Conservation (phyloP, 2,113 vertebrate genomes). For the Ascaphus truei region DNA sequence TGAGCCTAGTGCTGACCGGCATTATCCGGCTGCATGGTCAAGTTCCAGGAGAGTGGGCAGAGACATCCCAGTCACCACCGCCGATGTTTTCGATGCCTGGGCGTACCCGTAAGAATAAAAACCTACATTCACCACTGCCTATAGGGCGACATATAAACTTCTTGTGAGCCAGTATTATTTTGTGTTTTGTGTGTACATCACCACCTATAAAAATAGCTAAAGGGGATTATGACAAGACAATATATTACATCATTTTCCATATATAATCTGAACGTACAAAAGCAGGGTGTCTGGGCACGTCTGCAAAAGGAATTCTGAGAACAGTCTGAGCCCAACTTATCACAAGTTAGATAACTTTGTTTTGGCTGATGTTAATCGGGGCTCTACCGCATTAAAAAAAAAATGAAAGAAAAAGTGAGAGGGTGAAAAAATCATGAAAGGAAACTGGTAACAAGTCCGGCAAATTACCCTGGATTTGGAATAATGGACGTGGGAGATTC, state of each 20-base stretch:
- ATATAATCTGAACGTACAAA: not conserved
- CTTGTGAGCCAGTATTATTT: not conserved
- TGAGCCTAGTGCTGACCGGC: too few species aligned
- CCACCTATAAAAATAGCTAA: not conserved
- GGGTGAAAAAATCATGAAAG: not conserved
- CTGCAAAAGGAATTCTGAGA: not conserved
- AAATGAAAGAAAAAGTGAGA: constrained; percentile 1
- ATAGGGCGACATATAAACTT: not conserved
- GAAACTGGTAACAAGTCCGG: too few species aligned
- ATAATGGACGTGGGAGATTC: too few species aligned
- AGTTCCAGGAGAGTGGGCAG: too few species aligned
- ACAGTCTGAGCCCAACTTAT: not conserved
- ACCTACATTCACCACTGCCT: too few species aligned
- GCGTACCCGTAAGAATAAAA: too few species aligned
- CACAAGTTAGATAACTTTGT: not conserved
- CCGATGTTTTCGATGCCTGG: too few species aligned
- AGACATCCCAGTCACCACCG: too few species aligned
- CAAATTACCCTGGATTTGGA: too few species aligned
- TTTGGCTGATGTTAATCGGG: not conserved
- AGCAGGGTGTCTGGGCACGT: not conserved
- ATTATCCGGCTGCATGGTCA: too few species aligned
- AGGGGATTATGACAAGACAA: not conserved
- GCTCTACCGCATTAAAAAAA: not conserved
- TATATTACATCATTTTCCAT: not conserved
- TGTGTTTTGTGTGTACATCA: not conserved